phyloP scores from a whole-genome alignment of 2,113 vertebrate species.

The Bothrops jararaca region DNA sequence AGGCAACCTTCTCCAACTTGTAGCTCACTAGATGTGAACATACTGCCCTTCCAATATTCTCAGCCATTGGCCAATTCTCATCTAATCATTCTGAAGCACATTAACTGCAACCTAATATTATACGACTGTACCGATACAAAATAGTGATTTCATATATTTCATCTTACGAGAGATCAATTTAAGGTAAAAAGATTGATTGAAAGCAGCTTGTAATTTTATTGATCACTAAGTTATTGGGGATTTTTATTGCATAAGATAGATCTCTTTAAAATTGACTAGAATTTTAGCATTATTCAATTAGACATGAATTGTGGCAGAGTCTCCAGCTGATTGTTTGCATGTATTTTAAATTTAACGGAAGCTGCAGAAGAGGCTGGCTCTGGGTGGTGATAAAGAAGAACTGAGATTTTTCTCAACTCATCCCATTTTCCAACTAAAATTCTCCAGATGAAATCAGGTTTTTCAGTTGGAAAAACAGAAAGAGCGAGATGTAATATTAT shows the following conservation, averaged over 20 bases:
- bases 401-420: too few species aligned
- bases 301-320: neutral
- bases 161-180: neutral
- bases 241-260: neutral
- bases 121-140: neutral
- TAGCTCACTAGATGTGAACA: neutral
- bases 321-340: neutral
- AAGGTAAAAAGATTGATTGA: neutral
- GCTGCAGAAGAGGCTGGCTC: too few species aligned
- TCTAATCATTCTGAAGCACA: neutral
- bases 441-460: neutral
- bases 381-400: neutral
- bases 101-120: neutral
- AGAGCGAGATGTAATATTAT: too few species aligned
- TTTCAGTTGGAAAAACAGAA: neutral
- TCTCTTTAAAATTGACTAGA: neutral
- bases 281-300: neutral
- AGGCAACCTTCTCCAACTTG: neutral
- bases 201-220: neutral
- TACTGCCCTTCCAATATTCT: neutral
- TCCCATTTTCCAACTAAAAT: neutral
- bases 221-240: neutral
- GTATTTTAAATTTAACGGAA: neutral
- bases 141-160: conserved; percentile 10
- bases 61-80: neutral